Evolutionary conservation across 2,113 vertebrate species (phyloP).

Genomic region (Oncorhynchus tshawytscha): DNA sequence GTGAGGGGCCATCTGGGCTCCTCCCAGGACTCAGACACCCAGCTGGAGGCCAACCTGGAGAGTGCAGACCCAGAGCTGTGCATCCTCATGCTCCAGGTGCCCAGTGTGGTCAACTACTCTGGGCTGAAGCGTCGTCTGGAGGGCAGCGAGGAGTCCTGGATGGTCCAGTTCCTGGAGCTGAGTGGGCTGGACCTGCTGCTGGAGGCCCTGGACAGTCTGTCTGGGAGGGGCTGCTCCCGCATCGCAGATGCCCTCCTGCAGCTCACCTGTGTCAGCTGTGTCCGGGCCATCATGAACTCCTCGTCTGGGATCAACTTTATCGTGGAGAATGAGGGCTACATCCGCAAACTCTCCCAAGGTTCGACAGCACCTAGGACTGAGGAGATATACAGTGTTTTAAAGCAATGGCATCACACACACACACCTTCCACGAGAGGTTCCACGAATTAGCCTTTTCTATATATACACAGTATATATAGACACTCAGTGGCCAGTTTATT

Average conservation of each 20-base stretch:
- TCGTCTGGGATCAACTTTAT: slow-evolving; percentile 90
- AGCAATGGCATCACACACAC: too few species aligned
- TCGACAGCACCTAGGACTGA: slow-evolving; percentile 15
- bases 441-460: too few species aligned
- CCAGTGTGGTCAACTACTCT: slow-evolving; percentile 93
- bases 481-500: too few species aligned
- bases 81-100: slow-evolving; percentile 91
- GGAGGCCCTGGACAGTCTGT: slow-evolving; percentile 91
- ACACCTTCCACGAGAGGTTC: too few species aligned
- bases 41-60: slow-evolving; percentile 92
- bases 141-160: slow-evolving; percentile 87
- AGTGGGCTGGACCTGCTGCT: slow-evolving; percentile 91
- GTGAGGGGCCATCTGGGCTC: slow-evolving; percentile 85
- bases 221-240: slow-evolving; percentile 87
- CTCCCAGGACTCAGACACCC: slow-evolving; percentile 81
- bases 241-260: slow-evolving; percentile 92
- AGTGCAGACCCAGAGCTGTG: slow-evolving; percentile 94
- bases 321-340: slow-evolving; percentile 89
- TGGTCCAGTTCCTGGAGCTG: slow-evolving; percentile 96
- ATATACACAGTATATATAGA: too few species aligned
- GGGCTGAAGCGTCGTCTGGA: slow-evolving; percentile 92
- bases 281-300: slow-evolving; percentile 93
- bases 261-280: slow-evolving; percentile 94
- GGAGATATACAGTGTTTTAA: neutral
- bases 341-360: slow-evolving; percentile 96